These are phyloP conservation scores for Psittacus erithacus DNA, from an alignment of 2,113 vertebrate species.

Conservation along the genomic window DNA sequence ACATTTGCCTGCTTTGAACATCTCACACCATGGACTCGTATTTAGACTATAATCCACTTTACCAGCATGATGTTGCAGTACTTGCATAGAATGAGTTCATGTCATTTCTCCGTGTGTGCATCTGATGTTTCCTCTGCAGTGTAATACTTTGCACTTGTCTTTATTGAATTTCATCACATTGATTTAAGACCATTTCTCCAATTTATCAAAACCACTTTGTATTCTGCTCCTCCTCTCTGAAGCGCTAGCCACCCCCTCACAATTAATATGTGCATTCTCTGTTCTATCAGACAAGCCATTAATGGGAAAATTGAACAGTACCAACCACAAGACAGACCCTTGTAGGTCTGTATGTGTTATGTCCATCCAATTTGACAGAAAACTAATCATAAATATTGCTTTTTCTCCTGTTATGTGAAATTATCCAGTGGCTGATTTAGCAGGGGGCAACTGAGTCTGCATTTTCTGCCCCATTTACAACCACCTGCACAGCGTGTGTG, in stretches of 20 bases:
- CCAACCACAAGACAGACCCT: not conserved
- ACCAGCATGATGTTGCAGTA: not conserved
- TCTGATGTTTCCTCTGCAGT: not conserved
- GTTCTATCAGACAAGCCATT: not conserved
- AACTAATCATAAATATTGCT: not conserved
- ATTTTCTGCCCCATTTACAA: not conserved
- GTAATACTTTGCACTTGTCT: conserved; percentile 1
- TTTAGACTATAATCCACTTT: not conserved
- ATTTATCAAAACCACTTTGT: not conserved
- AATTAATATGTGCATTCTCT: not conserved
- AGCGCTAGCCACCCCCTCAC: not conserved
- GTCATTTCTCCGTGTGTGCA: not conserved
- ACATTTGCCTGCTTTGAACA: not conserved
- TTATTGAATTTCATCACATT: conserved; percentile 23
- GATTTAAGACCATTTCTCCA: conserved; percentile 23
- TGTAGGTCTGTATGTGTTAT: not conserved
- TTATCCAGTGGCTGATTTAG: not conserved
- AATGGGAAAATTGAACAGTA: conserved; percentile 10
- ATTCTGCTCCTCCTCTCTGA: not conserved
- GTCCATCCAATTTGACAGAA: not conserved
- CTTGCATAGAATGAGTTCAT: not conserved
- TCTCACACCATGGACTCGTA: not conserved
- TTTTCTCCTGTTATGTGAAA: not conserved
- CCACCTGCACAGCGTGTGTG: not conserved
- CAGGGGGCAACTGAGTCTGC: not conserved